Evolutionary conservation across 2,797 vertebrate genomes (phyloP), one percentile per base, ranked within the genome.

Genomic region (Halcyon leucocephala): DNA sequence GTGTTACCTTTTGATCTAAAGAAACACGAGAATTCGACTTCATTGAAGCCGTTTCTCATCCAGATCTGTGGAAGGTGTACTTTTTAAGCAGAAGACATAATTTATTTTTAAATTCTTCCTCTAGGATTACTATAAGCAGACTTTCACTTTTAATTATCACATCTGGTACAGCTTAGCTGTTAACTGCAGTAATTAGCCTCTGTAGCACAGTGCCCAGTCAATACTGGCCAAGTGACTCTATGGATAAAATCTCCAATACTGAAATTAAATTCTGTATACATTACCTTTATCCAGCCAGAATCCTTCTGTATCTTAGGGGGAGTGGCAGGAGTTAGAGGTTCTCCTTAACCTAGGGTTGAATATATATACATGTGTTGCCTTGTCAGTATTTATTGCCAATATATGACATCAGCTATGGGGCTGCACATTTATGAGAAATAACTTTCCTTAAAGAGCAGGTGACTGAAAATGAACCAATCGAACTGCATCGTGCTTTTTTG

Each of bases 301-400:
- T 70, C 71, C 42, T 41, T 33, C 60, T 37, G 41, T 58, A 10
- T 25, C n/a, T 69, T 62, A 67, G 42, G 51, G 86, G 60, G 39
- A 48, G 48, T 29, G 12, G 33, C 26, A 83, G 28, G 21, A 60
- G 31, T 72, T 26, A 81, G 87, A 83, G 25, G 22, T 21, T 79
- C 3, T 84, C 61, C 20, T 58, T 29, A 46, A 5, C 20, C 19
- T n/a, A 13, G 11, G 6, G 4, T 7, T 91, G 1, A 35, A 16
- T 76, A 39, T 88, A 24, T 71, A 48, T 33, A 26, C 8, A 6
- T 3, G 3, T 21, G 8, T 52, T 84, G 55, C 70, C 16, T 74
- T 84, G 55, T 88, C 90, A 96, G 79, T 94, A 88, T 93, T 93
- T 92, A 74, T 72, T 83, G 22, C 14, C 14, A 14, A 86, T 90